Conservation (phyloP, 2,113 vertebrate genomes). For the Protomyctophum bolini region DNA sequence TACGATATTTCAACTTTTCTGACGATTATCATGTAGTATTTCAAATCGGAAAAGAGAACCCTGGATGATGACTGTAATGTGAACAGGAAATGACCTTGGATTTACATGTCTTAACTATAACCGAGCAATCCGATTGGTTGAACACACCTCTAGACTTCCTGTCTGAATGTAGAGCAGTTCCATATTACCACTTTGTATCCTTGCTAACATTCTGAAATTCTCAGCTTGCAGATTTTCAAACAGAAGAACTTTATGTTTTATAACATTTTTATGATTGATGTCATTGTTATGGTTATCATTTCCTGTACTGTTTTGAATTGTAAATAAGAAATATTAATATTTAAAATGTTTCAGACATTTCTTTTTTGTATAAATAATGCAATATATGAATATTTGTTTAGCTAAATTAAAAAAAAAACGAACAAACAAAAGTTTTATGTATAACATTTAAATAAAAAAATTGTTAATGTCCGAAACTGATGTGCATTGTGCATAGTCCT, state of each 20-base stretch:
- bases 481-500: not conserved
- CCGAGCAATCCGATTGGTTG: constrained; percentile 48
- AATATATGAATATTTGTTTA: constrained; percentile 81
- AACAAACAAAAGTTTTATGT: constrained; percentile 85
- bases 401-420: constrained; percentile 78
- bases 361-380: constrained; percentile 89
- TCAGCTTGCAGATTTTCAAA: constrained; percentile 84
- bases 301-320: constrained; percentile 91
- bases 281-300: constrained; percentile 82
- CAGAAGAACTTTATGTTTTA: constrained; percentile 88
- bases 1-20: constrained; percentile 34
- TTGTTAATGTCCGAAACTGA: constrained; percentile 70
- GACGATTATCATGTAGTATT: constrained; percentile 22
- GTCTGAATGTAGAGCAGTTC: constrained; percentile 80
- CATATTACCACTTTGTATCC: constrained; percentile 79
- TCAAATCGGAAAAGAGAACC: constrained; percentile 16
- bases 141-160: constrained; percentile 69
- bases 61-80: constrained; percentile 35
- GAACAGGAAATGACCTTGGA: constrained; percentile 32
- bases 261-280: constrained; percentile 84
- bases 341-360: constrained; percentile 97
- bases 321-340: constrained; percentile 99
- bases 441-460: constrained; percentile 85
- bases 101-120: constrained; percentile 37
- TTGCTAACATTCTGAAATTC: constrained; percentile 77